Percentiles rank a stretch among this genome's conserved stretches.
Conservation (phyloP, 2,888 invertebrate species). For the Argyresthia goedartella region DNA sequence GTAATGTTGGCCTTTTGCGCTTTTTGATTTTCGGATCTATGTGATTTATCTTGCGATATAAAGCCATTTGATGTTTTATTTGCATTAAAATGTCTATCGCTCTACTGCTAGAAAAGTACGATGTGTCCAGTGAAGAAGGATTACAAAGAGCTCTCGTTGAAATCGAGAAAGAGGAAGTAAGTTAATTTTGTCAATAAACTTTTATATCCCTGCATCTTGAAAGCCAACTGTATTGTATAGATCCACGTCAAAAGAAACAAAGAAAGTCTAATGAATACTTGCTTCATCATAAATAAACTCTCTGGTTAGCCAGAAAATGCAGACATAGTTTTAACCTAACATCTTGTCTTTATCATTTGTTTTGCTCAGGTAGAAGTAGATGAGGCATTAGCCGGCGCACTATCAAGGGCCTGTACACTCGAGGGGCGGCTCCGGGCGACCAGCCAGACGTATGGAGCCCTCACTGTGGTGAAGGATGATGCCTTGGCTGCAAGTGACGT, state of each 20-base stretch:
- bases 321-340: too few relatives aligned
- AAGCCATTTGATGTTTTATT: too few relatives aligned
- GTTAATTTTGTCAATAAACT: slow-evolving; percentile 5
- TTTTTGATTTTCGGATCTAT: too few relatives aligned
- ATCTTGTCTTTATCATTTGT: neutral
- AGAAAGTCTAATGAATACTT: too few relatives aligned
- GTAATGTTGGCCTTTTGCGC: neutral
- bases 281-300: too few relatives aligned
- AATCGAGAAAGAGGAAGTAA: slow-evolving; percentile 72
- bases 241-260: too few relatives aligned
- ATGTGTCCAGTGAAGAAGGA: slow-evolving; percentile 67
- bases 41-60: too few relatives aligned
- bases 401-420: slow-evolving; percentile 81
- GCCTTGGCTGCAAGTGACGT: slow-evolving; percentile 86
- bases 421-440: slow-evolving; percentile 85
- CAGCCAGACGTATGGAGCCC: slow-evolving; percentile 83
- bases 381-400: slow-evolving; percentile 76
- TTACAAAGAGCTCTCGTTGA: slow-evolving; percentile 68
- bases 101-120: slow-evolving; percentile 54
- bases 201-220: too few relatives aligned
- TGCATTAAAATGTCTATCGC: slow-evolving; percentile 33
- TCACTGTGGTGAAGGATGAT: slow-evolving; percentile 83
- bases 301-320: too few relatives aligned
- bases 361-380: slow-evolving; percentile 75
- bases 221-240: too few relatives aligned